Conservation (phyloP, 2,797 vertebrate species). For the Pygocentrus nattereri region DNA sequence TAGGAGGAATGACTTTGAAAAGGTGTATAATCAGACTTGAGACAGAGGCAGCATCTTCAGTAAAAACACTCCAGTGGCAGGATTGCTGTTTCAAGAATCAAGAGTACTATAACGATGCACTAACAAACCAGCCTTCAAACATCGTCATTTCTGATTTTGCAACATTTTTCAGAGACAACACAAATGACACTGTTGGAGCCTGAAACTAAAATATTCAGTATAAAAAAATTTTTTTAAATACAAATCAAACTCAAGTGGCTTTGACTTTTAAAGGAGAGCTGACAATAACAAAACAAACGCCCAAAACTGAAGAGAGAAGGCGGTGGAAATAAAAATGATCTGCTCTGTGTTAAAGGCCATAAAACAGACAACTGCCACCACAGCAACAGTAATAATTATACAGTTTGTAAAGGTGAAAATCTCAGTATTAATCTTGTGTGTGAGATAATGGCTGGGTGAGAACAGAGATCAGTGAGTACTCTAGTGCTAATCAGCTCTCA, state of each 20-base stretch:
- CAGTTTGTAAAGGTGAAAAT: too few species aligned
- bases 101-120: slow-evolving; percentile 8
- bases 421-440: neutral
- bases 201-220: neutral
- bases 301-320: too few species aligned
- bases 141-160: neutral
- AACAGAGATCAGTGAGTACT: neutral
- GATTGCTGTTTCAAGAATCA: neutral
- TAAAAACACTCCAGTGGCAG: neutral
- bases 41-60: neutral
- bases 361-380: neutral
- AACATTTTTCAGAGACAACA: neutral
- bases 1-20: neutral
- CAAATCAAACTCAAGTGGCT: neutral
- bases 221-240: neutral
- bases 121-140: neutral
- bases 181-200: neutral
- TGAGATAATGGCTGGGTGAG: slow-evolving; percentile 35
- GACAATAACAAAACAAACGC: too few species aligned
- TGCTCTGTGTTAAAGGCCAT: too few species aligned
- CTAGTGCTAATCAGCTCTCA: neutral
- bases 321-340: too few species aligned
- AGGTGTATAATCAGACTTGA: slow-evolving; percentile 11
- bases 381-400: too few species aligned
- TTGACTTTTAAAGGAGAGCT: neutral